Evolutionary conservation across 2,888 invertebrate genomes (phyloP).

Genomic region (Tachystola acroxantha): DNA sequence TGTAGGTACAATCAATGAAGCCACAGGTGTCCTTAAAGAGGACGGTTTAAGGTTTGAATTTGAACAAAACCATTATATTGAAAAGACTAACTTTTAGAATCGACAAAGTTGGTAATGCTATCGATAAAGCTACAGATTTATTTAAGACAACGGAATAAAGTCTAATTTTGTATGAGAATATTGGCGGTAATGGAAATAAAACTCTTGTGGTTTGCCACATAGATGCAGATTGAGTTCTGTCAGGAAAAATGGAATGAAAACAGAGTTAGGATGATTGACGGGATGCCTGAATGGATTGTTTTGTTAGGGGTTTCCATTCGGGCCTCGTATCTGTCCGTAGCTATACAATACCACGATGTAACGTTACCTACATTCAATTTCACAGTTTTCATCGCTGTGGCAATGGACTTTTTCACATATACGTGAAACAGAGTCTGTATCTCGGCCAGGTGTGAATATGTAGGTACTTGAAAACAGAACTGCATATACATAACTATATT

Average conservation of each 20-base stretch:
- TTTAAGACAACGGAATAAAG: background rate
- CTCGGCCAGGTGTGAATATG: no score
- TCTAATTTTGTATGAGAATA: background rate
- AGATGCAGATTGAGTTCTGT: conserved; percentile 20
- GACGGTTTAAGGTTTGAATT: conserved; percentile 17
- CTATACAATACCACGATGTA: background rate
- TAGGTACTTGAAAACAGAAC: no score
- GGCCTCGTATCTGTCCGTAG: background rate
- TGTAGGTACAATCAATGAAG: no score
- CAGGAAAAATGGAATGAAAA: conserved; percentile 38
- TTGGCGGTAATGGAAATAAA: background rate
- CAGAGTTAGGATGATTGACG: conserved; percentile 33
- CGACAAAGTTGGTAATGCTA: conserved; percentile 6
- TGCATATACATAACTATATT: no score
- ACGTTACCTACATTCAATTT: background rate
- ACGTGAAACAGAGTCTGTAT: no score
- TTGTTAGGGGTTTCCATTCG: conserved; percentile 21
- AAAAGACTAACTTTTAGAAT: no score
- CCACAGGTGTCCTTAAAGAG: no score
- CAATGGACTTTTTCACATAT: no score
- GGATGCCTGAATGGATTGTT: conserved; percentile 30
- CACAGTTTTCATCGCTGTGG: background rate
- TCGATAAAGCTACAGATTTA: background rate
- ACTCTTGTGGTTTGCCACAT: conserved; percentile 5
- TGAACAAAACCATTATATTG: no score